These are phyloP conservation scores for Neomonachus schauinslandi DNA, from an alignment of 2,113 vertebrate species.

Conservation along the genomic window DNA sequence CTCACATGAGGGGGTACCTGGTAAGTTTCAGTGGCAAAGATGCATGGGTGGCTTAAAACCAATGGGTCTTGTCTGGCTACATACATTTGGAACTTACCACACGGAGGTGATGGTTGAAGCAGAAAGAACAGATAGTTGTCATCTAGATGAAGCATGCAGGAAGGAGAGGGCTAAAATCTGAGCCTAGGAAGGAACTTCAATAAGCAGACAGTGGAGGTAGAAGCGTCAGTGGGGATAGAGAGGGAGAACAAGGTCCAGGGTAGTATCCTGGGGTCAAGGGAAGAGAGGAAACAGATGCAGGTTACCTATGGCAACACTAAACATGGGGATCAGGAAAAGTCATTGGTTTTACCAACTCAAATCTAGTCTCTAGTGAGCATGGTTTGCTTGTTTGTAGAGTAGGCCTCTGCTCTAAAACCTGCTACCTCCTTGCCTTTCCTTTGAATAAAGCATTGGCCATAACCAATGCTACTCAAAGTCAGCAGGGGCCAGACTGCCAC, in stretches of 20 bases:
- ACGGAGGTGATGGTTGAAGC: background rate
- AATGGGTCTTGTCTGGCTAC: background rate
- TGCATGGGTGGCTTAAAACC: too few species aligned
- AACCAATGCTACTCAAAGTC: background rate
- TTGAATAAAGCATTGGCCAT: background rate
- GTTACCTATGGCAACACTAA: background rate
- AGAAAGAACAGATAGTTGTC: background rate
- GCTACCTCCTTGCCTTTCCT: background rate
- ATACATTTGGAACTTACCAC: background rate
- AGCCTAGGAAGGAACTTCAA: background rate
- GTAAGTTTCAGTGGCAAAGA: background rate
- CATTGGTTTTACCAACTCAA: background rate
- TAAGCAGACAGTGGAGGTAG: background rate
- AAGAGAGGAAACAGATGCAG: background rate
- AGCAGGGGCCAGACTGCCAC: background rate
- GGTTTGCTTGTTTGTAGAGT: background rate
- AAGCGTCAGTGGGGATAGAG: background rate
- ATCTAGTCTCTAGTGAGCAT: background rate
- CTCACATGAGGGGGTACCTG: background rate
- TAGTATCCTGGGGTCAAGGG: too few species aligned
- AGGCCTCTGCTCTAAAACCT: background rate
- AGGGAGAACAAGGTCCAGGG: background rate
- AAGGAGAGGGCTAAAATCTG: background rate
- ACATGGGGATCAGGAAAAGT: background rate
- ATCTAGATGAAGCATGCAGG: background rate